Base-by-base conservation (phyloP, 2,797 vertebrate species). In the Sebastes hubbsi region DNA sequence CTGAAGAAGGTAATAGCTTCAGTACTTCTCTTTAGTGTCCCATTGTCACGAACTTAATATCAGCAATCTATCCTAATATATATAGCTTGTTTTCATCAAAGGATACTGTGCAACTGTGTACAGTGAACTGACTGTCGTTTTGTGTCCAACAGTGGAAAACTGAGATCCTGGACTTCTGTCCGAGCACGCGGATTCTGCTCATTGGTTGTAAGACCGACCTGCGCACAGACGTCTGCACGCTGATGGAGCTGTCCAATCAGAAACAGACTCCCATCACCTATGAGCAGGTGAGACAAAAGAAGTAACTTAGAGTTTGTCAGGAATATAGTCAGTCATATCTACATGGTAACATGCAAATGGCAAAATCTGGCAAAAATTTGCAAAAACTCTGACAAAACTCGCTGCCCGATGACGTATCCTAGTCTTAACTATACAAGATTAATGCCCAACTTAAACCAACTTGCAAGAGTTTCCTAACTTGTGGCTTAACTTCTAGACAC, bases 181-280 rank as follows among this genome's bases (percentile, higher is more conserved):
- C 97, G 29, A 97, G 96, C 89, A 99, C 98, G 4, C 96, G 97
- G 2, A 97, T 99, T 86, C 95, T 99, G 78, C 96, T 99, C 12
- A 96, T 99, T 30, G 98, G 98, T 75, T 99, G 98, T 75, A 99
- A 99, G 93, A 98, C 95, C 0, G 98, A 99, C 86, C 96, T 99
- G 11, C 95, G 98, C 82, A 98, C 97, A 0, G 98, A 99, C 29
- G 95, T 98, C 87, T 98, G 97, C 94, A 98, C 98, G 0, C 94
- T 99, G 76, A 97, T 98, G 97, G 98, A 99, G 88, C 95, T 98
- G 84, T 98, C 98, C 66, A 96, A 98, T 95, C 97, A 98, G 95
- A 98, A 98, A 88, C 97, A 98, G 94, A 96, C 95, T 0, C 98
- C 98, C 34, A 94, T 99, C 60, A 96, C 98, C 60, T 97, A 97